phyloP scores from a whole-genome alignment of 1,140 invertebrate species.

The Apolygus lucorum region DNA sequence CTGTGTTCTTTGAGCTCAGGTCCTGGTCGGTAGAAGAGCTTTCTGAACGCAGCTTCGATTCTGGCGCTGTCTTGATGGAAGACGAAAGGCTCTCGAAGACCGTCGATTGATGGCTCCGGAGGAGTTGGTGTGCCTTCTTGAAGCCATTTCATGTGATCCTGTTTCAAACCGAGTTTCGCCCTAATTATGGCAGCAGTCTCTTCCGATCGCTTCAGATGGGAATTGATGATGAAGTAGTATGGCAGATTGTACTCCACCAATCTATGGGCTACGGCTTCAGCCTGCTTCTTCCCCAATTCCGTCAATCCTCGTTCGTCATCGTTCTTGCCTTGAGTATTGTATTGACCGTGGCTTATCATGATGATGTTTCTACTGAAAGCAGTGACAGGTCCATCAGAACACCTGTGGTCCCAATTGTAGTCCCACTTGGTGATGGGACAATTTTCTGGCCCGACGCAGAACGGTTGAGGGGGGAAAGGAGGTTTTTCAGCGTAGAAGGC shows the following conservation, averaged over 20 bases:
- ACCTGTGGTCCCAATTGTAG: no score
- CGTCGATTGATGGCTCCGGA: constrained; percentile 80
- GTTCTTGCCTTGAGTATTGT: constrained; percentile 59
- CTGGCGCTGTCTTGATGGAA: constrained; percentile 83
- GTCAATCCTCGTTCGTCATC: constrained; percentile 75
- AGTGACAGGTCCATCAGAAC: not conserved
- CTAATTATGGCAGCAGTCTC: constrained; percentile 36
- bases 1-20: constrained; percentile 70
- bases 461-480: no score
- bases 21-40: constrained; percentile 84
- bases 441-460: no score
- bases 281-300: constrained; percentile 70
- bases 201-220: constrained; percentile 80
- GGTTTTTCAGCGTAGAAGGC: no score
- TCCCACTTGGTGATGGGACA: no score
- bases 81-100: not conserved
- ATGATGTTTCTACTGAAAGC: constrained; percentile 80
- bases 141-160: constrained; percentile 52
- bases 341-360: constrained; percentile 92
- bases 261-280: constrained; percentile 67
- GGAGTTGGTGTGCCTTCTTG: constrained; percentile 91
- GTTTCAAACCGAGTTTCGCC: constrained; percentile 37
- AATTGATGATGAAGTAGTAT: constrained; percentile 75
- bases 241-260: constrained; percentile 64
- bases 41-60: constrained; percentile 93